Evolutionary conservation across 2,888 invertebrate species (phyloP).

Genomic region (Ectemnius continuus): DNA sequence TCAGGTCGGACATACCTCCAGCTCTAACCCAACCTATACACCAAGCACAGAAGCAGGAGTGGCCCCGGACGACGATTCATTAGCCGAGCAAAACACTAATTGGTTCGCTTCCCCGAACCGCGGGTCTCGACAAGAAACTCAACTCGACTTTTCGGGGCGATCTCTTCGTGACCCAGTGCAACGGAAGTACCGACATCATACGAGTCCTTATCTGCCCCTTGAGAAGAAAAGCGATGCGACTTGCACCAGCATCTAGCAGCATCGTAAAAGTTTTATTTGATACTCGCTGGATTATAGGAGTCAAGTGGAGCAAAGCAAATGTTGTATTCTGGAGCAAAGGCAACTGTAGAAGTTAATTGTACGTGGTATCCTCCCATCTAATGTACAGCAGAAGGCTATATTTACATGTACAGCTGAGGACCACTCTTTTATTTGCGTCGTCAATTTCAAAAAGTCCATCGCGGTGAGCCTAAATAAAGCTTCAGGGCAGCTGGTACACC

Average conservation of each 20-base stretch:
- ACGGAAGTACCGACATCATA: slow-evolving; percentile 7
- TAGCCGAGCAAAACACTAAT: slow-evolving; percentile 70
- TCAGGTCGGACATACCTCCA: slow-evolving; percentile 48
- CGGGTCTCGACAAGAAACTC: slow-evolving; percentile 47
- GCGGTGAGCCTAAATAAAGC: slow-evolving; percentile 22
- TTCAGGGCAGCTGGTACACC: slow-evolving; percentile 21
- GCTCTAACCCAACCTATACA: slow-evolving; percentile 46
- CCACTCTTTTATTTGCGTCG: slow-evolving; percentile 9
- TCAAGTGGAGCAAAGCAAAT: too few species aligned
- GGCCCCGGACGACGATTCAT: slow-evolving; percentile 65
- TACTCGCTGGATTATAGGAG: not conserved
- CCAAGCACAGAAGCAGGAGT: slow-evolving; percentile 40
- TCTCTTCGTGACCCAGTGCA: slow-evolving; percentile 55
- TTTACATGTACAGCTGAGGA: too few species aligned
- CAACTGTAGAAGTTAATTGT: too few species aligned
- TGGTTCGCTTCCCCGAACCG: slow-evolving; percentile 67
- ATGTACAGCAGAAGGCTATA: too few species aligned
- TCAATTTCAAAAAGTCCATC: slow-evolving; percentile 36
- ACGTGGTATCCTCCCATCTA: too few species aligned
- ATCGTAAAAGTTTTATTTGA: slow-evolving; percentile 4
- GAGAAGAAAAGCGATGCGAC: not conserved
- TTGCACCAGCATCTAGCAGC: not conserved
- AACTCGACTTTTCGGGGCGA: slow-evolving; percentile 45
- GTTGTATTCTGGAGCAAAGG: too few species aligned
- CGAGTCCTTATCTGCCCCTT: too few species aligned